Conservation (phyloP, 1,140 invertebrate species). For the Aphis craccivora region DNA sequence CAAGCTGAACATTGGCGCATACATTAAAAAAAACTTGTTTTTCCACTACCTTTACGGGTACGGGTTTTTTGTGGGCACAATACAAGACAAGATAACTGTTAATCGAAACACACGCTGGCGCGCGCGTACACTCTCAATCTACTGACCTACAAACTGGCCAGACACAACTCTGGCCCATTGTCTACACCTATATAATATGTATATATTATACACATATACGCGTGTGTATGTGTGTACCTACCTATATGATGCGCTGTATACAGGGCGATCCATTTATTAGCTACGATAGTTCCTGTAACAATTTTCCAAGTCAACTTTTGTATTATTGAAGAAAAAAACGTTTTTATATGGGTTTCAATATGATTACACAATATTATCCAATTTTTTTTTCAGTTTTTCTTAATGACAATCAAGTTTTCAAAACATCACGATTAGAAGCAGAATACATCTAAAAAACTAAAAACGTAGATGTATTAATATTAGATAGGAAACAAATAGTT, state of each 20-base stretch:
- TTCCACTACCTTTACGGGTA: slow-evolving; percentile 42
- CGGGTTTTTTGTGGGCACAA: slow-evolving; percentile 46
- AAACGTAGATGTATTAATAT: neutral
- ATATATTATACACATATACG: neutral
- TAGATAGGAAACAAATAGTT: too few relatives aligned
- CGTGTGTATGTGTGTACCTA: neutral
- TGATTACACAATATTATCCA: neutral
- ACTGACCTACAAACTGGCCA: slow-evolving; percentile 56
- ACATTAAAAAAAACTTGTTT: slow-evolving; percentile 55
- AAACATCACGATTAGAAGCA: neutral
- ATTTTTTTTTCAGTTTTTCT: neutral
- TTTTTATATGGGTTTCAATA: neutral
- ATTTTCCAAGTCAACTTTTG: neutral
- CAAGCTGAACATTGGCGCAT: slow-evolving; percentile 51
- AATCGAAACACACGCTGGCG: slow-evolving; percentile 37
- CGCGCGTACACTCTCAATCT: slow-evolving; percentile 18
- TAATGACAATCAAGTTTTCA: neutral
- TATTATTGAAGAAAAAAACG: neutral
- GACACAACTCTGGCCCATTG: slow-evolving; percentile 36
- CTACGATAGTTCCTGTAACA: neutral
- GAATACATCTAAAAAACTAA: neutral
- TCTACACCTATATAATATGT: neutral
- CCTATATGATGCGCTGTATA: neutral
- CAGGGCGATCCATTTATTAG: neutral
- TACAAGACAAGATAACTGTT: slow-evolving; percentile 48